Evolutionary conservation across 2,888 invertebrate species (phyloP), one percentile per base, ranked within the genome.

Genomic region (Carpatolechia fugitivella): DNA sequence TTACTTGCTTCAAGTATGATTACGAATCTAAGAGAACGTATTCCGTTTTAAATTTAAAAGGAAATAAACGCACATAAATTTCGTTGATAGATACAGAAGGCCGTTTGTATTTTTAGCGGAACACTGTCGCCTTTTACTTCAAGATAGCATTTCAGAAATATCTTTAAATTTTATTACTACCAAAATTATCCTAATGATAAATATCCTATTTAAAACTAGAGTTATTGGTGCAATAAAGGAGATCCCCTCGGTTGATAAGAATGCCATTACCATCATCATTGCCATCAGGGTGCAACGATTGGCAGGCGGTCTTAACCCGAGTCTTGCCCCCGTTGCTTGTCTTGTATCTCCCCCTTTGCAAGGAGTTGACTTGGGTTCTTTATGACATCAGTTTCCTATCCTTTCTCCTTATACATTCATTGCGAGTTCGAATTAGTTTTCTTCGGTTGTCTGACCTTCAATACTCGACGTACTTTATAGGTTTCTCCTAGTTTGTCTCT

Each of bases 401-500:
- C 33, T 54, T 49, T 33, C 47, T 47, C 16, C 29, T 49, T 31
- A 7, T 20, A 33, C 36, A 18, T 38, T 24, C 33, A 1, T 41
- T 24, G 33, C 50, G 24, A 33, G 41, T 24, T 40, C 52, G 47
- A 55, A 55, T 55, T 51, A 55, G 55, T 55, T 55, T 55, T 29
- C 29, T 14, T 44, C 44, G 49, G 50, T 40, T 55, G 41, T 50
- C 35, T 50, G 55, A 48, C 55, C 55, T 49, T 41, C 41, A 55
- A 50, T 55, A 41, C 31, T 11, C 13, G 33, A 2, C 14, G 2
- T 33, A 24, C 18, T 35, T 35, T 50, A 36, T 50, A 50, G n/a
- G 7, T 41, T 13, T 13, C 50, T 40, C 24, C 16, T 16, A 30
- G 13, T 40, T 38, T 31, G 2, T 38, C 10, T 16, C 11, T 14